Percentiles rank a stretch among this genome's conserved stretches.
Conservation (phyloP, 2,888 invertebrate species). For the Urechis unicinctus region DNA sequence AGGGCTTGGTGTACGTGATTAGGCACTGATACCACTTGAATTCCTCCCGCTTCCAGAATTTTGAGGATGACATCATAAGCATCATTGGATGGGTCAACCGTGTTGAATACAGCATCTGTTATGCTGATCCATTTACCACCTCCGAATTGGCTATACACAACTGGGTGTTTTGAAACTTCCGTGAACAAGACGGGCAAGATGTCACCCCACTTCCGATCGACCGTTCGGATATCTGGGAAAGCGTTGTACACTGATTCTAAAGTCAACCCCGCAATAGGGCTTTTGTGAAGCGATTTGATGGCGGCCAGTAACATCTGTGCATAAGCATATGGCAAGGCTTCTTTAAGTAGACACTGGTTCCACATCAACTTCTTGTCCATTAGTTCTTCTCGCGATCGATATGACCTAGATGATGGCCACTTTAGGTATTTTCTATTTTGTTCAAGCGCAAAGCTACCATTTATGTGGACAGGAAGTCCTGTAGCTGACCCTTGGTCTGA, state of each 20-base stretch:
- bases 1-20: constrained; percentile 20
- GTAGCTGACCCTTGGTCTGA: constrained; percentile 29
- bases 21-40: constrained; percentile 19
- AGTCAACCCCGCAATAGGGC: constrained; percentile 12
- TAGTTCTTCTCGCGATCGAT: constrained; percentile 17
- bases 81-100: constrained; percentile 11
- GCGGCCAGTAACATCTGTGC: constrained; percentile 20
- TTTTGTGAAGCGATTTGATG: constrained; percentile 5
- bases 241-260: constrained; percentile 19
- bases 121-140: constrained; percentile 14
- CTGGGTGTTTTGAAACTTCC: constrained; percentile 15
- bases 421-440: constrained; percentile 31
- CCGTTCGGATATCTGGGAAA: constrained; percentile 16
- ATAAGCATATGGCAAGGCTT: constrained; percentile 36
- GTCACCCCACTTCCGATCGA: constrained; percentile 16
- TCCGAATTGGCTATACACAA: constrained; percentile 15
- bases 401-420: constrained; percentile 16
- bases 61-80: constrained; percentile 11
- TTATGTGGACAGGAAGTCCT: constrained; percentile 42
- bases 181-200: constrained; percentile 15
- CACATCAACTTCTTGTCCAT: constrained; percentile 34
- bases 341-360: constrained; percentile 36
- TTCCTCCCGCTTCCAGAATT: constrained; percentile 3
- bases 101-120: constrained; percentile 19
- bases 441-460: constrained; percentile 41